Conservation (phyloP, 2,888 invertebrate species). For the Amphipoea oculea region DNA sequence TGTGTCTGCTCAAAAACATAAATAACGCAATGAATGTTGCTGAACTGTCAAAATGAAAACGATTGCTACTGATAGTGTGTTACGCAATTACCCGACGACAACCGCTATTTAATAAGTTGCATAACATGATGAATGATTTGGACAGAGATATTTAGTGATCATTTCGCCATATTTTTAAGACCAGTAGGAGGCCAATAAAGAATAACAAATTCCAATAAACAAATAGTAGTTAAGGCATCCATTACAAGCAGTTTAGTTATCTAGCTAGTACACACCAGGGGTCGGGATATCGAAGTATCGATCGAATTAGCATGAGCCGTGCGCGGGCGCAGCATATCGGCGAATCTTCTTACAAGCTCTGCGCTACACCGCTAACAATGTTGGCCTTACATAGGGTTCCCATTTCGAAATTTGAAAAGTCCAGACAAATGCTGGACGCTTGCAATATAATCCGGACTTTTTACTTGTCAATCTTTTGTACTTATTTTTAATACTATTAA, state of each 20-base stretch:
- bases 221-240: conserved; percentile 49
- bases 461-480: neutral
- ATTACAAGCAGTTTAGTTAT: conserved; percentile 61
- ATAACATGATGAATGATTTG: neutral
- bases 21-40: neutral
- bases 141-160: neutral
- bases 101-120: neutral
- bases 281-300: conserved; percentile 77
- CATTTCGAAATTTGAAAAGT: neutral
- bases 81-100: neutral
- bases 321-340: conserved; percentile 70
- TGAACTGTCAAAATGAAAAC: neutral
- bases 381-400: conserved; percentile 27
- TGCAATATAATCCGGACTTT: neutral
- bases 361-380: conserved; percentile 58
- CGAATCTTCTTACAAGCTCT: conserved; percentile 66
- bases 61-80: neutral
- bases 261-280: conserved; percentile 38
- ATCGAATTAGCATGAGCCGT: conserved; percentile 79
- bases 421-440: neutral
- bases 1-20: neutral
- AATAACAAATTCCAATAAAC: conserved; percentile 33
- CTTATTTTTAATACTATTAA: neutral
- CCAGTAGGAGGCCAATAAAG: neutral
- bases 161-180: neutral